Evolutionary conservation across 2,797 vertebrate species (phyloP).

Genomic region (Cryptoprocta ferox): DNA sequence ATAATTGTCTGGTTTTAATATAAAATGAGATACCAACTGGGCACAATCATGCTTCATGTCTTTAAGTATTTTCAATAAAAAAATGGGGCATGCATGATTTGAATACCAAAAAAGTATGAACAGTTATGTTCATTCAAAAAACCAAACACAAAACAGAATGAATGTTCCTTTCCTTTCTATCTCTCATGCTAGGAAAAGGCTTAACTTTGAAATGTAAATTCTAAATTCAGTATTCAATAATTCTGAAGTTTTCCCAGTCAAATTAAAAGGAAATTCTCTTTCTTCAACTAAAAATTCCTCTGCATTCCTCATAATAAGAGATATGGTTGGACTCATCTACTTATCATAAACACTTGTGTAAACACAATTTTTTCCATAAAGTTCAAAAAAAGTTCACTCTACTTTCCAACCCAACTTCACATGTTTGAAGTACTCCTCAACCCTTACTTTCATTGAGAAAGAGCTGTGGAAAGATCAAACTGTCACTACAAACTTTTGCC

Average conservation of each 20-base stretch:
- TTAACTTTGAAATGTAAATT: conserved; percentile 72
- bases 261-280: conserved; percentile 64
- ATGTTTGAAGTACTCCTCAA: background rate
- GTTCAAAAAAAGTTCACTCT: background rate
- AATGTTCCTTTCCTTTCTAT: background rate
- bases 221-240: conserved; percentile 72
- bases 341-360: conserved; percentile 62
- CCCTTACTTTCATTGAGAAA: background rate
- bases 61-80: conserved; percentile 11
- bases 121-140: conserved; percentile 19
- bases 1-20: background rate
- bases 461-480: background rate
- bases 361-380: conserved; percentile 39
- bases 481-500: background rate
- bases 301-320: conserved; percentile 35
- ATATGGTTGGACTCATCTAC: background rate
- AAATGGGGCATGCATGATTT: background rate
- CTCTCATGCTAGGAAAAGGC: background rate
- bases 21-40: background rate
- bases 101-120: background rate
- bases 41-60: background rate
- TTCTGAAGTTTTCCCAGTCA: conserved; percentile 13
- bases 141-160: background rate
- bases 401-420: background rate
- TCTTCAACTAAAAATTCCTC: conserved; percentile 34